These are phyloP conservation scores for Naso thynnoides DNA, from an alignment of 2,797 vertebrate genomes.

Conservation along the genomic window DNA sequence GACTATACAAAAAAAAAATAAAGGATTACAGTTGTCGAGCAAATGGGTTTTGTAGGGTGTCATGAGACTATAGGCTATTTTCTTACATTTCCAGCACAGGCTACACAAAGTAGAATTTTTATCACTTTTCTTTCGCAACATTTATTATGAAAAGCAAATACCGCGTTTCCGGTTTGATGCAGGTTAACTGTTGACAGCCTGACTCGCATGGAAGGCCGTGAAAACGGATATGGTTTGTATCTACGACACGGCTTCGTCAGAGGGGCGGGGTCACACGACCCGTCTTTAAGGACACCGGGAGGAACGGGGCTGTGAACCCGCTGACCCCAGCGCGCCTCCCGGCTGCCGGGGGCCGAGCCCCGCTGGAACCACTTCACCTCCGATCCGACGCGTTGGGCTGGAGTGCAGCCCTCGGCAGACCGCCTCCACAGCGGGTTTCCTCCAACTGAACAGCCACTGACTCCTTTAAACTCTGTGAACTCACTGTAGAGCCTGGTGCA, in stretches of 20 bases:
- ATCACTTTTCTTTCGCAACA: accelerated
- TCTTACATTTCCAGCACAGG: neutral
- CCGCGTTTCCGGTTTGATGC: neutral
- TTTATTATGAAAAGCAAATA: slow-evolving; percentile 41
- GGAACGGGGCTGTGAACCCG: slow-evolving; percentile 58
- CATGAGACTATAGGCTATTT: neutral
- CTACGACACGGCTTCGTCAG: slow-evolving; percentile 66
- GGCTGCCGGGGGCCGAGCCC: slow-evolving; percentile 7
- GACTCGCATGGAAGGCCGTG: slow-evolving; percentile 5
- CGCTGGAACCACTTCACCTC: slow-evolving; percentile 15
- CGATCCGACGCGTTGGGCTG: neutral
- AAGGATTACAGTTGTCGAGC: neutral
- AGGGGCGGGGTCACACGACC: slow-evolving; percentile 78
- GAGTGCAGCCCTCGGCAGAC: slow-evolving; percentile 1
- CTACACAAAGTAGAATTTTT: neutral
- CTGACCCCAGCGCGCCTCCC: slow-evolving; percentile 48
- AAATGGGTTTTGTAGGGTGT: neutral
- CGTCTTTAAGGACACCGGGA: slow-evolving; percentile 78
- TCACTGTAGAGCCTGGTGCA: no score
- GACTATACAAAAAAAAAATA: neutral
- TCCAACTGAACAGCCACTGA: neutral
- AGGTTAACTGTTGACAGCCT: accelerated
- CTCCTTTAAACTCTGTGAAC: no score
- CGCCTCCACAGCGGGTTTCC: slow-evolving; percentile 9
- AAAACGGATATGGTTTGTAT: slow-evolving; percentile 71